Evolutionary conservation across 2,113 vertebrate species (phyloP).

Genomic region (Acrocephalus kingi): DNA sequence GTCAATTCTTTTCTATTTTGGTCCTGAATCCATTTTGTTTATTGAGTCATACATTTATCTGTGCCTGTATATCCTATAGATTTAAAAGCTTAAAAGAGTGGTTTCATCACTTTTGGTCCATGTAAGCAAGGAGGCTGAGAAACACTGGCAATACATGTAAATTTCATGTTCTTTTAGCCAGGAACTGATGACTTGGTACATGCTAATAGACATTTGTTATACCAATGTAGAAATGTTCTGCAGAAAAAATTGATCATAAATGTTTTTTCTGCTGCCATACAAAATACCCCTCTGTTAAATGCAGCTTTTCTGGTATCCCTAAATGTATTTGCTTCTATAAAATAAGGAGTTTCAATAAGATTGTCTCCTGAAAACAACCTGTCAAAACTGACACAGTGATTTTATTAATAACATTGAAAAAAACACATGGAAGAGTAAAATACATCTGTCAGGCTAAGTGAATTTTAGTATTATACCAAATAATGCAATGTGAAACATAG

Average conservation of each 20-base stretch:
- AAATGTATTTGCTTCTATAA: background rate
- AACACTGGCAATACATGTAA: background rate
- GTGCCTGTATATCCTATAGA: background rate
- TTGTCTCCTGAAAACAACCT: background rate
- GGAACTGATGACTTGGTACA: background rate
- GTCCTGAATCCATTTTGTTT: background rate
- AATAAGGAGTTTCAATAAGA: background rate
- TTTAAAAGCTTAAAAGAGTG: background rate
- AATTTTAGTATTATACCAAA: background rate
- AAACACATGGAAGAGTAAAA: background rate
- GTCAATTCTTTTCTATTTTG: constrained; percentile 30
- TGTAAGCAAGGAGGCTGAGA: background rate
- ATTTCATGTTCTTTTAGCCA: background rate
- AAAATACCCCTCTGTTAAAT: background rate
- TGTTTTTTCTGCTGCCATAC: background rate
- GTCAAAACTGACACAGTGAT: background rate
- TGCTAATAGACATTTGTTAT: background rate
- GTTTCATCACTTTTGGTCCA: background rate
- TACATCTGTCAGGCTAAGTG: background rate
- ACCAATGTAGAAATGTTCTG: background rate
- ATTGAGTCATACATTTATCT: background rate
- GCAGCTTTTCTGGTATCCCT: background rate
- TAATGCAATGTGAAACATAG: constrained; percentile 7
- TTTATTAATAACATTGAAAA: background rate
- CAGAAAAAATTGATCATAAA: background rate